Conservation (phyloP, 2,797 vertebrate genomes). For the Onychomys torridus region DNA sequence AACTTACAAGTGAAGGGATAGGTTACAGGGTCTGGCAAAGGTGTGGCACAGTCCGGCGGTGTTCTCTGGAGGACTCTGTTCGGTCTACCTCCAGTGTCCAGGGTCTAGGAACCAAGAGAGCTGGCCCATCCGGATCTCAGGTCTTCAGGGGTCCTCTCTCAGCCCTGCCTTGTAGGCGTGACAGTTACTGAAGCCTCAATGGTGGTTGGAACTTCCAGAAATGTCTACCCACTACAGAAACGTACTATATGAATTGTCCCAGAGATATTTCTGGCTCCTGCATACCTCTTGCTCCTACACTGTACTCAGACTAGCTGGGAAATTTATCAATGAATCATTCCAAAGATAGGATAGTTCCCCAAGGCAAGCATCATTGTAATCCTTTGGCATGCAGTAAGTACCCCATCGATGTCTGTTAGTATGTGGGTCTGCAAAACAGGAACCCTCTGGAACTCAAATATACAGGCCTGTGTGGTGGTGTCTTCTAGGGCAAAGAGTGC, state of each 20-base stretch:
- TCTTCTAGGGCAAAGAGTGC: neutral
- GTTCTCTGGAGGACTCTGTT: too few relatives aligned
- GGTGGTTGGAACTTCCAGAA: too few relatives aligned
- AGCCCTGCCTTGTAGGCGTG: too few relatives aligned
- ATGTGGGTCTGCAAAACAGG: neutral
- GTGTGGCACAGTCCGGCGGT: too few relatives aligned
- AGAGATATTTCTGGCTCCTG: conserved; percentile 50
- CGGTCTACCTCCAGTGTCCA: too few relatives aligned
- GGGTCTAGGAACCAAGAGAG: too few relatives aligned
- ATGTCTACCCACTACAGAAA: too few relatives aligned
- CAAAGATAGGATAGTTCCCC: neutral
- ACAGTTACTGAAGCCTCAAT: too few relatives aligned
- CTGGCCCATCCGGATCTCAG: too few relatives aligned
- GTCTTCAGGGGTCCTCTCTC: too few relatives aligned
- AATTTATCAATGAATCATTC: conserved; percentile 24
- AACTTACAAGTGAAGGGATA: too few relatives aligned
- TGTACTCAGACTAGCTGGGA: neutral
- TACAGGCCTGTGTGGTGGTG: neutral
- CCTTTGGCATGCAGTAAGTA: neutral
- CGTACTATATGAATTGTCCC: neutral
- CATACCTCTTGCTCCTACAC: neutral
- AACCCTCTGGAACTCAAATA: neutral
- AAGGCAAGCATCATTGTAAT: neutral
- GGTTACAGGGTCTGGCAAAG: too few relatives aligned
- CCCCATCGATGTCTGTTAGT: neutral